Percentiles rank a stretch among this genome's conserved stretches.
Conservation (phyloP, 2,797 vertebrate species). For the Sternotherus odoratus region DNA sequence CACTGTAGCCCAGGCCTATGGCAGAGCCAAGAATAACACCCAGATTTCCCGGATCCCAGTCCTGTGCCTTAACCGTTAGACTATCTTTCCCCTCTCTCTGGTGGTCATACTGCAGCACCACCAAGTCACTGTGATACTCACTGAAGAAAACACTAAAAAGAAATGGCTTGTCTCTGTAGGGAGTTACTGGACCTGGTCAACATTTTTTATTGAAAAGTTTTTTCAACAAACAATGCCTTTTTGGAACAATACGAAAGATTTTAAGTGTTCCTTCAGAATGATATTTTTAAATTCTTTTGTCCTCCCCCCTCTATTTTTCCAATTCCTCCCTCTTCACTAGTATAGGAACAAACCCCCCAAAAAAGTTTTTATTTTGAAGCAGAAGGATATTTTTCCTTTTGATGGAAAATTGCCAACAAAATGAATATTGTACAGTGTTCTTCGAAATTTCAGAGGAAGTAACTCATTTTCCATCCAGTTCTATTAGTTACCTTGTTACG, state of each 20-base stretch:
- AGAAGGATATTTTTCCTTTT: constrained; percentile 8
- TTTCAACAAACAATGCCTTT: neutral
- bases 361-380: constrained; percentile 32
- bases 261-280: neutral
- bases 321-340: accelerated
- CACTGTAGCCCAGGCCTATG: accelerated
- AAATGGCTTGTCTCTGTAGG: neutral
- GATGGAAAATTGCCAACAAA: constrained; percentile 43
- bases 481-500: constrained; percentile 4
- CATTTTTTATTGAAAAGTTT: neutral
- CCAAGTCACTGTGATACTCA: neutral
- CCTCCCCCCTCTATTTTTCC: neutral
- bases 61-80: neutral
- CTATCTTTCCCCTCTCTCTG: neutral
- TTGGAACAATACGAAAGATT: neutral
- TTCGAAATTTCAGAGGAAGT: neutral
- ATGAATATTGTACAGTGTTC: neutral
- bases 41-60: neutral
- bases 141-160: neutral
- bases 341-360: neutral
- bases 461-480: accelerated
- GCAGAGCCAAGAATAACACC: neutral
- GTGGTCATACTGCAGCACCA: neutral
- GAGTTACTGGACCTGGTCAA: neutral
- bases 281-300: neutral